These are phyloP conservation scores for Podiceps cristatus DNA, from an alignment of 2,113 vertebrate genomes.

Conservation along the genomic window DNA sequence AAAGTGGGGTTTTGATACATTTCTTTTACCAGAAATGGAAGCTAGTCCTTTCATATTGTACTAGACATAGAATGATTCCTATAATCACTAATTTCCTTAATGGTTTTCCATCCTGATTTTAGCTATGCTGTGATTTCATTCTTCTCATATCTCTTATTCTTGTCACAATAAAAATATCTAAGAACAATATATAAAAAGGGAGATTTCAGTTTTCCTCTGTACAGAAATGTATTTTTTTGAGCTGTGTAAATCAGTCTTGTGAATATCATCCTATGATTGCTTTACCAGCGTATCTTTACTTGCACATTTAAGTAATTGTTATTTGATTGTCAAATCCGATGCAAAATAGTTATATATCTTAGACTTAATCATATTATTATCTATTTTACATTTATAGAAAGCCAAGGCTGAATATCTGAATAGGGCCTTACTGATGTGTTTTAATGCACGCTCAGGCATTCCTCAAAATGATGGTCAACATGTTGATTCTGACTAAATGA, in stretches of 20 bases:
- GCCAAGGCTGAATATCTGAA: conserved; percentile 14
- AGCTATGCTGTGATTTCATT: conserved; percentile 23
- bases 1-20: not conserved
- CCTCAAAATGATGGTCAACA: conserved; percentile 33
- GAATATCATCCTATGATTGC: conserved; percentile 16
- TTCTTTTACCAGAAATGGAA: not conserved
- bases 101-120: not conserved
- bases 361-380: conserved; percentile 12
- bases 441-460: conserved; percentile 17
- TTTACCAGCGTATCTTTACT: not conserved
- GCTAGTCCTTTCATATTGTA: not conserved
- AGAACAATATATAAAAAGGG: not conserved
- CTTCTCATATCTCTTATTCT: not conserved
- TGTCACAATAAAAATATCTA: conserved; percentile 12
- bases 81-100: not conserved
- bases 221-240: not conserved
- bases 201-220: not conserved
- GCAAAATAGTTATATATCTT: conserved; percentile 30
- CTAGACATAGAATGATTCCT: not conserved
- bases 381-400: conserved; percentile 6
- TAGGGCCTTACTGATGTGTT: not conserved
- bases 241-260: not conserved
- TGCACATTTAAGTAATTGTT: not conserved
- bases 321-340: conserved; percentile 55
- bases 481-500: conserved; percentile 36